phyloP scores from a whole-genome alignment of 2,888 invertebrate genomes.

The Mylabris sibirica region DNA sequence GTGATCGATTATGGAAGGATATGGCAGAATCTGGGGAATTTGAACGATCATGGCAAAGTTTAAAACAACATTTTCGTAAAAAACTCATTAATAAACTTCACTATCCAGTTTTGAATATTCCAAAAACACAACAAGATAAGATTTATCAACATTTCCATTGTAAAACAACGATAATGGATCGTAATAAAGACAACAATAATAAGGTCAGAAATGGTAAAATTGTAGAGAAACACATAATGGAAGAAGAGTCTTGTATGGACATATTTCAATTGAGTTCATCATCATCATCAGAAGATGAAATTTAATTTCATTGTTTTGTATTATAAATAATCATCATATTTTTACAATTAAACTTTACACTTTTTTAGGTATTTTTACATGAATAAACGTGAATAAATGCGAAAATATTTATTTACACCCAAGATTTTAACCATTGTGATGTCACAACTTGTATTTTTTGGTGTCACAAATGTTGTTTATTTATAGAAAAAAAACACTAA shows the following conservation, averaged over 20 bases:
- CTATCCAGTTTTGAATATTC: neutral
- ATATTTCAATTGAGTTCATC: neutral
- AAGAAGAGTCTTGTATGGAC: neutral
- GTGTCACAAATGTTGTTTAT: neutral
- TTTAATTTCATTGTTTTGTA: too few relatives aligned
- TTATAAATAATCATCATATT: too few relatives aligned
- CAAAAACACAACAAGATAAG: neutral
- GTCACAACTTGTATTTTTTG: too few relatives aligned
- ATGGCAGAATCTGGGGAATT: slow-evolving; percentile 1
- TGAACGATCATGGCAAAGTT: slow-evolving; percentile 8
- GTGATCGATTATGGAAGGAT: slow-evolving; percentile 3
- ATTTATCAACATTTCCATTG: neutral
- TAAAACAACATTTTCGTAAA: slow-evolving; percentile 13
- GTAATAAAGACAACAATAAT: neutral
- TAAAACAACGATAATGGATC: neutral
- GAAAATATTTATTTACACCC: neutral
- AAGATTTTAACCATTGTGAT: neutral
- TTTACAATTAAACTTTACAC: neutral
- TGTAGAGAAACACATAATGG: too few relatives aligned
- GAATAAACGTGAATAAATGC: neutral
- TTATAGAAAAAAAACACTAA: neutral
- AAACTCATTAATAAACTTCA: slow-evolving; percentile 10
- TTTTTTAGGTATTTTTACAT: neutral
- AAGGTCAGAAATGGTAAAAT: neutral
- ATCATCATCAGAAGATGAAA: neutral